Conservation (phyloP, 2,888 invertebrate species). For the Lithophane ornitopus region DNA sequence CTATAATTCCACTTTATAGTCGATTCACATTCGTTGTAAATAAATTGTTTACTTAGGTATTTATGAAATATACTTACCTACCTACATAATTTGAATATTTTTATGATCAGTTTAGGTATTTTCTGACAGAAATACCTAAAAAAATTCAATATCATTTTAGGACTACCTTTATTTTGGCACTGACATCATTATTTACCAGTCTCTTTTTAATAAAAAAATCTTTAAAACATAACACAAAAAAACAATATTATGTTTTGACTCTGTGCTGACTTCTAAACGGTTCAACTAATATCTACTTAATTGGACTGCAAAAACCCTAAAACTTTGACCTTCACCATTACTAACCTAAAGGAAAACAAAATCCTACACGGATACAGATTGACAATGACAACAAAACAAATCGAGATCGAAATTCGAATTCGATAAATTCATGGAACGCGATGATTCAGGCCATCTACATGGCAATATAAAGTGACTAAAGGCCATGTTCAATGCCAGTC, state of each 20-base stretch:
- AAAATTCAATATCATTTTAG: not conserved
- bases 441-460: constrained; percentile 74
- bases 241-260: not conserved
- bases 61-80: too few relatives aligned
- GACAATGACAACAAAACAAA: constrained; percentile 57
- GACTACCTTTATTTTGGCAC: constrained; percentile 2
- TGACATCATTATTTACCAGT: not conserved
- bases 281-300: too few relatives aligned
- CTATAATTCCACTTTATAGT: constrained; percentile 5
- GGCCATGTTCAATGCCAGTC: constrained; percentile 87
- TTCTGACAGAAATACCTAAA: not conserved
- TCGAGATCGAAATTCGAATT: constrained; percentile 62
- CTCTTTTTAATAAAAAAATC: not conserved
- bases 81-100: too few relatives aligned
- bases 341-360: constrained; percentile 33
- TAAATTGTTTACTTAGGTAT: not conserved
- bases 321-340: constrained; percentile 29
- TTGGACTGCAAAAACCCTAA: not conserved
- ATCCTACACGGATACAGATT: constrained; percentile 59
- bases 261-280: not conserved
- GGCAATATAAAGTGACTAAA: constrained; percentile 83
- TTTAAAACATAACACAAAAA: not conserved
- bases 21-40: not conserved
- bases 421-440: constrained; percentile 74
- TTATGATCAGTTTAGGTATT: not conserved